A percentile compares a stretch with the other conserved stretches of the same genome.
Conservation (phyloP, 2,888 invertebrate genomes). For the Hoplodrina ambigua region DNA sequence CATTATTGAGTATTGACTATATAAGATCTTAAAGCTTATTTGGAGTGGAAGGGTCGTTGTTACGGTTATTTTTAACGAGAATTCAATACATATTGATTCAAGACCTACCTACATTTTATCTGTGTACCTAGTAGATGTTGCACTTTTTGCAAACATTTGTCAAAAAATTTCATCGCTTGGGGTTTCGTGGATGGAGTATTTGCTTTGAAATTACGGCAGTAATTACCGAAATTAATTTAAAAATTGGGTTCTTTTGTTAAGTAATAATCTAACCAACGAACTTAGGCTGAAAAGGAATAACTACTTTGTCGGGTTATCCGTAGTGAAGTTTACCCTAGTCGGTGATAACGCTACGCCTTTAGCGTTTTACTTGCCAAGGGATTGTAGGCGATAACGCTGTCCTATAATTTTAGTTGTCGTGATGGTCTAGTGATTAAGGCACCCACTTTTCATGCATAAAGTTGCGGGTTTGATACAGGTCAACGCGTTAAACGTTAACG, state of each 20-base stretch:
- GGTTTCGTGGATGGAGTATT: background rate
- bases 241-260: background rate
- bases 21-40: too few species aligned
- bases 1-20: too few species aligned
- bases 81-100: too few species aligned
- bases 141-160: too few species aligned
- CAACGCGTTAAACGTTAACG: too few species aligned
- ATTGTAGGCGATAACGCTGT: background rate
- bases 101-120: too few species aligned
- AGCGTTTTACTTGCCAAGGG: background rate
- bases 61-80: too few species aligned
- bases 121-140: too few species aligned
- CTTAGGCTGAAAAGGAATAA: background rate
- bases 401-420: background rate
- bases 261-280: background rate
- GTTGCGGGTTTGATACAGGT: too few species aligned
- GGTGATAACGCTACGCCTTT: background rate
- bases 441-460: too few species aligned
- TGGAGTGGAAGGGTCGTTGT: too few species aligned
- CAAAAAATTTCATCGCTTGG: too few species aligned
- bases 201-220: background rate
- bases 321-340: background rate
- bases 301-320: background rate
- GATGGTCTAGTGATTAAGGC: background rate
- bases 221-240: background rate